A percentile compares a stretch with the other conserved stretches of the same genome.
phyloP scores from a whole-genome alignment of 2,888 invertebrate genomes.

The Heteropelma amictum region DNA sequence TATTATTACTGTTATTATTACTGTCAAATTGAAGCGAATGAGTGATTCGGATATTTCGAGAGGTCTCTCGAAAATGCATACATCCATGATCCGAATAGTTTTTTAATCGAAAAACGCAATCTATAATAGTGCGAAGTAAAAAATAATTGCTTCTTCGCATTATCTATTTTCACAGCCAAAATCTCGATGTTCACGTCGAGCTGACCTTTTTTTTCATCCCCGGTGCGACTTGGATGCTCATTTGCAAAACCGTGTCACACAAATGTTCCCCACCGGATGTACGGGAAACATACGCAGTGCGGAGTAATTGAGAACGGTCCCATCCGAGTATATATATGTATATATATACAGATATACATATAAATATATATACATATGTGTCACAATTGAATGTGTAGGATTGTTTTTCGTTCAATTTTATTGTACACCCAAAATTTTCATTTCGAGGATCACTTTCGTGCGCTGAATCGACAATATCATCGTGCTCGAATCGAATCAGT shows the following conservation, averaged over 20 bases:
- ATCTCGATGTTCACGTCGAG: too few species aligned
- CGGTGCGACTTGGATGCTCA: constrained; percentile 14
- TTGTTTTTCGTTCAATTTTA: neutral
- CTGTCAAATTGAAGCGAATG: too few species aligned
- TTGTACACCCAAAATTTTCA: neutral
- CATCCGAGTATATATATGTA: constrained; percentile 7
- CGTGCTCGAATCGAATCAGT: constrained; percentile 10
- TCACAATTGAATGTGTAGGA: neutral
- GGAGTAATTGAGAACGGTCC: constrained; percentile 13
- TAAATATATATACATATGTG: neutral
- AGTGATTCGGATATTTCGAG: too few species aligned
- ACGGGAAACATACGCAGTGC: constrained; percentile 19
- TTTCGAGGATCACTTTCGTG: constrained; percentile 35
- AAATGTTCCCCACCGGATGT: constrained; percentile 31
- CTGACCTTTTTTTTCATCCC: too few species aligned
- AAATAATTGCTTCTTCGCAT: too few species aligned
- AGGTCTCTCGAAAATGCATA: too few species aligned
- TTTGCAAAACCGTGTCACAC: constrained; percentile 13
- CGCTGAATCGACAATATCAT: constrained; percentile 44
- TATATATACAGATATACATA: neutral
- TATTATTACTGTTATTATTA: too few species aligned
- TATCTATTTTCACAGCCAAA: too few species aligned
- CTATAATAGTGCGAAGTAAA: too few species aligned
- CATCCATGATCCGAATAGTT: too few species aligned
- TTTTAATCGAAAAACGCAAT: too few species aligned